These are phyloP conservation scores for Drosophila anomelani DNA, from an alignment of 2,888 invertebrate genomes.

Conservation along the genomic window DNA sequence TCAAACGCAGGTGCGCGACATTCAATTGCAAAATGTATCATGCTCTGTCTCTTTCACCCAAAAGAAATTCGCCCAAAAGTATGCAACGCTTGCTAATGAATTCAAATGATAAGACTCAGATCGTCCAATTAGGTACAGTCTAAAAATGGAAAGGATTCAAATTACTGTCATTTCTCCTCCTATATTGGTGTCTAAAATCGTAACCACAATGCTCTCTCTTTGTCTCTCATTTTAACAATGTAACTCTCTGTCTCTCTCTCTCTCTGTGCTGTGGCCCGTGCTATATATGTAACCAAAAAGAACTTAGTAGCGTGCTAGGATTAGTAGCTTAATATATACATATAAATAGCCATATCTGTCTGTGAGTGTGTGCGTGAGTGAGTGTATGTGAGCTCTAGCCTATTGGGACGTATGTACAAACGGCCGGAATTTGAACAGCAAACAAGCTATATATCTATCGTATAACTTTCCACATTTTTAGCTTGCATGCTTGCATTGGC, in stretches of 20 bases:
- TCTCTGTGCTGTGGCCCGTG: constrained; percentile 70
- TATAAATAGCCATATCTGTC: constrained; percentile 29
- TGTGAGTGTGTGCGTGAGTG: constrained; percentile 37
- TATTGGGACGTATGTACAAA: constrained; percentile 39
- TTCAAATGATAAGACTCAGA: constrained; percentile 46
- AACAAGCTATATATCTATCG: constrained; percentile 36
- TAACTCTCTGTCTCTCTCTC: constrained; percentile 49
- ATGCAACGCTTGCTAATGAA: constrained; percentile 64
- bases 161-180: constrained; percentile 50
- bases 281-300: constrained; percentile 58
- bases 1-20: constrained; percentile 70
- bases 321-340: constrained; percentile 56
- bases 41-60: constrained; percentile 59
- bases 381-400: constrained; percentile 50
- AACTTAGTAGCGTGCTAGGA: constrained; percentile 72
- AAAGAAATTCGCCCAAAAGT: constrained; percentile 58
- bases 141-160: constrained; percentile 48
- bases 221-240: constrained; percentile 41
- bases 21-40: constrained; percentile 67
- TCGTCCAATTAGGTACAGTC: constrained; percentile 73
- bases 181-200: constrained; percentile 73
- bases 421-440: constrained; percentile 40
- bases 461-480: constrained; percentile 47
- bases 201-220: constrained; percentile 64
- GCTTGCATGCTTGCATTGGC: constrained; percentile 70